Evolutionary conservation across 2,113 vertebrate genomes (phyloP), one percentile per base, ranked within the genome.

Genomic region (Sinosuthora webbiana): DNA sequence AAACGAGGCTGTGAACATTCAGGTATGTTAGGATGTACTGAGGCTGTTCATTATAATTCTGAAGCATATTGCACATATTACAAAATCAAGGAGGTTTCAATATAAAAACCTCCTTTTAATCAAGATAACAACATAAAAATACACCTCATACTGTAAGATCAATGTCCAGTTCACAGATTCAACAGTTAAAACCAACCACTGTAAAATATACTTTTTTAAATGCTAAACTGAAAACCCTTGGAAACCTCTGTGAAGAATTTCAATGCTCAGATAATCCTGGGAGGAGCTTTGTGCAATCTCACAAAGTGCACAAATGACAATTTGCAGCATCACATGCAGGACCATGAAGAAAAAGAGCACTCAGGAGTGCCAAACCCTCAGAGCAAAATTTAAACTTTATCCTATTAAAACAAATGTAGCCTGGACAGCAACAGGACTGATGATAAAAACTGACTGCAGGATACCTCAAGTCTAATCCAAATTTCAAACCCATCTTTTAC

Each of bases 291-390:
- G 60, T 41, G 37, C 35, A 22, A 22, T 59, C 56, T 15, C 45
- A 53, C 7, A 1, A 53, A 89, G 50, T 12, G 64, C 39, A 67
- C 27, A 52, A 62, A 69, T 33, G 31, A 42, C n/a, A 82, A 37
- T 7, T 31, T 2, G 3, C 14, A 28, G 12, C 17, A 50, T 27
- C 20, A 39, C 1, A 0, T 4, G 25, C 47, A 42, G 37, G 19
- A n/a, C 24, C 21, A 8, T 2, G 7, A 10, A 49, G 60, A 31
- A 65, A 49, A 59, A 23, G 31, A 85, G 30, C 12, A 11, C 13
- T 15, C 7, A 60, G 11, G 42, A 49, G 35, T 6, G 31, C 19
- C 11, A 50, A 7, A 42, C 15, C 22, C 39, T 37, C 27, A 15
- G 45, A 73, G 17, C 4, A 17, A 39, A 41, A 85, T 30, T 74